Conservation (phyloP, 2,797 vertebrate genomes). For the Acipenser ruthenus region DNA sequence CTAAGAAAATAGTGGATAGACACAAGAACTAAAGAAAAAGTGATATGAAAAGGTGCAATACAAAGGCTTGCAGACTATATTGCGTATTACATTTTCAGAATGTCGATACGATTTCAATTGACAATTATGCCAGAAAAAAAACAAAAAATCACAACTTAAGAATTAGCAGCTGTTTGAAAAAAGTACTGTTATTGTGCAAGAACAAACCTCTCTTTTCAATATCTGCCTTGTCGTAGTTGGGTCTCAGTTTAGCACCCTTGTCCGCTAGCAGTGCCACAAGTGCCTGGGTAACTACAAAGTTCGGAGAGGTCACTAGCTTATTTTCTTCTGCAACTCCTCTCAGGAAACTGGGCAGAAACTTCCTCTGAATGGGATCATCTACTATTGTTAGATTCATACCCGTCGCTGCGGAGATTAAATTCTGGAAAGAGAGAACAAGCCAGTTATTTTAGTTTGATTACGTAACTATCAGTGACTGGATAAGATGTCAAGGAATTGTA, state of each 20-base stretch:
- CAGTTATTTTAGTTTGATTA: not conserved
- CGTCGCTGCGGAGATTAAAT: slow-evolving; percentile 93
- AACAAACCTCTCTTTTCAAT: slow-evolving; percentile 86
- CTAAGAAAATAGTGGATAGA: no score
- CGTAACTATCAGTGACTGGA: no score
- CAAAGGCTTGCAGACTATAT: no score
- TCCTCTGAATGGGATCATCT: slow-evolving; percentile 91
- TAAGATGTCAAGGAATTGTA: no score
- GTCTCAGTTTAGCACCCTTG: slow-evolving; percentile 84
- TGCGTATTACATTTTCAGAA: no score
- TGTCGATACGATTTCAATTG: no score
- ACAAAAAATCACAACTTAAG: no score
- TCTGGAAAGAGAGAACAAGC: slow-evolving; percentile 53
- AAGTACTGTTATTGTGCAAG: not conserved
- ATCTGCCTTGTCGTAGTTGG: slow-evolving; percentile 85
- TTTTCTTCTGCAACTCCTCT: slow-evolving; percentile 91
- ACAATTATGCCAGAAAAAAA: no score
- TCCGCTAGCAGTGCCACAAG: slow-evolving; percentile 90
- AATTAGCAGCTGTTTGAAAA: no score
- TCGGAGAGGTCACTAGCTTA: slow-evolving; percentile 91
- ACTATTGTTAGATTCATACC: slow-evolving; percentile 94
- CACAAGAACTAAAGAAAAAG: no score
- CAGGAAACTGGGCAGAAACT: slow-evolving; percentile 92
- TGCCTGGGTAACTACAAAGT: slow-evolving; percentile 96
- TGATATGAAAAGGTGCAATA: no score